phyloP scores from a whole-genome alignment of 2,113 vertebrate genomes.

The Irena cyanogastra region DNA sequence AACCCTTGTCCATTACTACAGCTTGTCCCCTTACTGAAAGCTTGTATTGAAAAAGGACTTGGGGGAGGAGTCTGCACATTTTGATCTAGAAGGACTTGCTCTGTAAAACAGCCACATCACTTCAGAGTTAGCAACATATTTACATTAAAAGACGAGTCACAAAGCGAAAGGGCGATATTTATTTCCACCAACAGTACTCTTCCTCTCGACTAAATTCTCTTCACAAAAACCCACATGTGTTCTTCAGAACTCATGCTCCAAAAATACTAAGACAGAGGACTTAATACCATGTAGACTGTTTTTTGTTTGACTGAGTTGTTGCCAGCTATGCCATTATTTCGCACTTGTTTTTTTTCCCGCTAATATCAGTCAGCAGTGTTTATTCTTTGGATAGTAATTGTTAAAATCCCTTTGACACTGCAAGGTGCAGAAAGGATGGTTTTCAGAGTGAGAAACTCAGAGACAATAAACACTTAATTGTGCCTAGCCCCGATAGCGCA shows the following conservation, averaged over 20 bases:
- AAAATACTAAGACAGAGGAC: neutral
- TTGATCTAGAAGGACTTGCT: slow-evolving; percentile 89
- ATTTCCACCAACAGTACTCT: neutral
- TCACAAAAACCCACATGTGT: neutral
- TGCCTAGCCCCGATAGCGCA: neutral
- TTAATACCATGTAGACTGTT: neutral
- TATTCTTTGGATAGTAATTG: neutral
- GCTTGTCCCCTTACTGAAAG: slow-evolving; percentile 85
- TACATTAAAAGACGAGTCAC: neutral
- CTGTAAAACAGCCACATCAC: slow-evolving; percentile 68
- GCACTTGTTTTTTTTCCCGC: neutral
- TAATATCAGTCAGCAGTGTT: neutral
- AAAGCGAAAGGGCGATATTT: neutral
- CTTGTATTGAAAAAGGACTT: slow-evolving; percentile 94
- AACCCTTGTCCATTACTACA: slow-evolving; percentile 90
- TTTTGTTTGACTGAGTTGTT: neutral
- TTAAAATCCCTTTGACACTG: neutral
- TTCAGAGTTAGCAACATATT: neutral
- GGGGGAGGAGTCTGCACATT: slow-evolving; percentile 93
- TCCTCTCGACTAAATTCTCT: neutral
- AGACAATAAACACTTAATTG: neutral
- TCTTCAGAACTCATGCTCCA: neutral
- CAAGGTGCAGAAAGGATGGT: neutral
- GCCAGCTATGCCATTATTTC: neutral
- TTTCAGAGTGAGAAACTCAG: neutral